Conservation (phyloP, 2,888 invertebrate species). For the Deilephila porcellus region DNA sequence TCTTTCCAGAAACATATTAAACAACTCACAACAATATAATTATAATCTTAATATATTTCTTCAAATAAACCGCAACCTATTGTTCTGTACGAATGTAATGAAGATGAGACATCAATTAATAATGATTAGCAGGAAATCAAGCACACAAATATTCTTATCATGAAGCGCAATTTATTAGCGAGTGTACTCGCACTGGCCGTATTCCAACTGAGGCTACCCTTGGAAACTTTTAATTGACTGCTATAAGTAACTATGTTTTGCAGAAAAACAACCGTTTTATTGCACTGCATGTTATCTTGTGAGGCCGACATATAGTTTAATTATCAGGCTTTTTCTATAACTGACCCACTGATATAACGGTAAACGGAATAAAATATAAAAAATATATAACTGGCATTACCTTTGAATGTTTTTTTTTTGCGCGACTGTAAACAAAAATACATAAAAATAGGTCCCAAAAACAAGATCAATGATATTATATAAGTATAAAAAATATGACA, state of each 20-base stretch:
- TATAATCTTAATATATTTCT: background rate
- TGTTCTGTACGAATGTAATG: too few species aligned
- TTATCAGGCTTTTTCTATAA: too few species aligned
- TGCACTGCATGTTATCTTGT: conserved; percentile 41
- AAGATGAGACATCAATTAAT: background rate
- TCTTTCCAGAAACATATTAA: too few species aligned
- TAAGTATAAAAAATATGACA: too few species aligned
- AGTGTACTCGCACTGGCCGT: conserved; percentile 51
- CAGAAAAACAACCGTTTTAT: conserved; percentile 47
- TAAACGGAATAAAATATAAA: too few species aligned
- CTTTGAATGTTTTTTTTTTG: too few species aligned
- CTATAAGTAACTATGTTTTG: conserved; percentile 53
- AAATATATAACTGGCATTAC: too few species aligned
- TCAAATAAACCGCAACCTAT: background rate
- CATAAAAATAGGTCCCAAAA: too few species aligned
- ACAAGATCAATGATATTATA: too few species aligned
- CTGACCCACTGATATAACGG: too few species aligned
- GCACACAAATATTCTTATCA: conserved; percentile 50
- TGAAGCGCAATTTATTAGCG: conserved; percentile 53
- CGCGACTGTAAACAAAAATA: too few species aligned
- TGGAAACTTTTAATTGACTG: conserved; percentile 68
- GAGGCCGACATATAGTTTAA: background rate
- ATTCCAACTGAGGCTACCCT: conserved; percentile 59
- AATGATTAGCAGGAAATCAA: conserved; percentile 43
- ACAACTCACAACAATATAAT: background rate